Evolutionary conservation across 2,113 vertebrate genomes (phyloP).

Genomic region (Oncorhynchus tshawytscha): DNA sequence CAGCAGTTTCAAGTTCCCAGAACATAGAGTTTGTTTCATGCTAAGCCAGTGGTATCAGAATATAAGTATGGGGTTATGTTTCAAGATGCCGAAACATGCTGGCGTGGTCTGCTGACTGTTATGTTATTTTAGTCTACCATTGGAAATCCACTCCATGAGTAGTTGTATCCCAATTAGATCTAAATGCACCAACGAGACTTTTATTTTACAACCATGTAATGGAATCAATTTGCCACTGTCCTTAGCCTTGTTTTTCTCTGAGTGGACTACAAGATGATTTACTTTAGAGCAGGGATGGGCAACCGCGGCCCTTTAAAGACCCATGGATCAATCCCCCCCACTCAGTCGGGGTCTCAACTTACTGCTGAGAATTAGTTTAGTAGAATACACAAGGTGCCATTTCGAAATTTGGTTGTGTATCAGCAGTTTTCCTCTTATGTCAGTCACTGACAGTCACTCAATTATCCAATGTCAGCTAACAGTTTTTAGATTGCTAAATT

Average conservation of each 20-base stretch:
- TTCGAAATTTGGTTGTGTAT: no score
- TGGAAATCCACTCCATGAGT: constrained; percentile 36
- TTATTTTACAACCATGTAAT: constrained; percentile 15
- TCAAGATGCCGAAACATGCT: constrained; percentile 19
- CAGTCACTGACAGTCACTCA: no score
- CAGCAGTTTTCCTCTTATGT: no score
- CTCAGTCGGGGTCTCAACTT: no score
- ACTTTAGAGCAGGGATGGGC: not conserved
- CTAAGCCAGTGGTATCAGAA: constrained; percentile 13
- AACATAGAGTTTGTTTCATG: constrained; percentile 11
- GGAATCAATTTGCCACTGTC: not conserved
- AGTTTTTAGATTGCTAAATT: no score
- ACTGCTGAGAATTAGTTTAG: no score
- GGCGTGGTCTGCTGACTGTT: not conserved
- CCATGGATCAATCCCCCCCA: no score
- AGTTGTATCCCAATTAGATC: constrained; percentile 26
- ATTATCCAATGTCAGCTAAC: no score
- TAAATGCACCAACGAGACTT: constrained; percentile 1
- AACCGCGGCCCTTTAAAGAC: no score
- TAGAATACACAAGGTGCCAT: no score
- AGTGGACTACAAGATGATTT: constrained; percentile 57
- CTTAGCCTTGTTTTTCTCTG: constrained; percentile 4
- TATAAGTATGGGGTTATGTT: constrained; percentile 21
- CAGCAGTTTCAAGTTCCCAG: constrained; percentile 14
- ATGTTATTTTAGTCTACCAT: constrained; percentile 30